These are phyloP conservation scores for Gymnobelideus leadbeateri DNA, from an alignment of 2,113 vertebrate species.

Conservation along the genomic window DNA sequence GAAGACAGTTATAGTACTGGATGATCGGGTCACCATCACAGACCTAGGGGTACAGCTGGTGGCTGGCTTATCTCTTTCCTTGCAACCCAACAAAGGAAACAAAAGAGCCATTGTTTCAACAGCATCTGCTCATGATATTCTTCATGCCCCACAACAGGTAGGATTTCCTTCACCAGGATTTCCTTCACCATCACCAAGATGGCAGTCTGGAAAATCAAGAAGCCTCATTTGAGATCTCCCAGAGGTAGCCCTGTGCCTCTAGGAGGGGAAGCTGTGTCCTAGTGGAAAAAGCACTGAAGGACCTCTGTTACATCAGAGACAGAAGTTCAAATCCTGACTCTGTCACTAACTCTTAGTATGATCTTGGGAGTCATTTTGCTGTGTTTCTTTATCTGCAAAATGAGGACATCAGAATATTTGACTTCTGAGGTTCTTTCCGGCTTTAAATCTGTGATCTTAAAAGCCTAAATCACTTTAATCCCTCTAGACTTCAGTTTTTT, in stretches of 20 bases:
- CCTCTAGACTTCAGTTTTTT: not conserved
- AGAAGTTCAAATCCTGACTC: not conserved
- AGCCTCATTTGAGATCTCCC: not conserved
- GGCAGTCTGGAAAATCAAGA: accelerated
- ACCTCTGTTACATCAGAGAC: not conserved
- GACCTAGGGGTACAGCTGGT: conserved; percentile 95
- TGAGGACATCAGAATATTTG: not conserved
- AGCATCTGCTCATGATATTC: conserved; percentile 89
- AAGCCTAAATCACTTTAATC: not conserved
- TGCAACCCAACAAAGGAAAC: conserved; percentile 88
- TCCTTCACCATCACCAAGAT: not conserved
- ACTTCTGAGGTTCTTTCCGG: not conserved
- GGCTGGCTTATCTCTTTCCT: conserved; percentile 89
- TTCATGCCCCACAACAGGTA: conserved; percentile 92
- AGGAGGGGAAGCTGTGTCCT: not conserved
- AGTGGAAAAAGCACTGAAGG: not conserved
- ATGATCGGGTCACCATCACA: conserved; percentile 94
- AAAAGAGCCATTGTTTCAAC: conserved; percentile 89
- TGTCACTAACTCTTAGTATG: not conserved
- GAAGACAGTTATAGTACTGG: conserved; percentile 94
- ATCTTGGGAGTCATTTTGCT: not conserved
- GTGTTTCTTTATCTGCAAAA: not conserved
- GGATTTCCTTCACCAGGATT: not conserved
- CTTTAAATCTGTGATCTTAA: not conserved
- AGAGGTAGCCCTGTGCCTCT: not conserved